Percentiles rank a stretch among this genome's conserved stretches.
phyloP scores from a whole-genome alignment of 2,888 invertebrate genomes.

The Seira ritae region DNA sequence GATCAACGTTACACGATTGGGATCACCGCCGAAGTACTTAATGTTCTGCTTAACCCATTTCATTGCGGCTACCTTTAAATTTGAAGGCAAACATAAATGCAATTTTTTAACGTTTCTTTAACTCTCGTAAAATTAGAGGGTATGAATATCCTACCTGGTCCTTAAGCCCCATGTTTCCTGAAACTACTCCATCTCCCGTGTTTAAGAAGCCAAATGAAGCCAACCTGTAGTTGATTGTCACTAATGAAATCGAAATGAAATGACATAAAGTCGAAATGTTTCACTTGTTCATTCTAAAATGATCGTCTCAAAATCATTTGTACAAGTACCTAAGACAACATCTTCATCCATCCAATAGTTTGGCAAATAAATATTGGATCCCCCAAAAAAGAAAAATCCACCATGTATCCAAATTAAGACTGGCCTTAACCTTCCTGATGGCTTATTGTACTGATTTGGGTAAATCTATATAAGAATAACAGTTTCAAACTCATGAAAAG shows the following conservation, averaged over 20 bases:
- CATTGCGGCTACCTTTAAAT: too few species aligned
- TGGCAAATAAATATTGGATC: neutral
- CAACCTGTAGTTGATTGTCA: neutral
- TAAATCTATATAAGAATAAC: too few species aligned
- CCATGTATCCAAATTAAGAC: neutral
- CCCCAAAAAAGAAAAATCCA: neutral
- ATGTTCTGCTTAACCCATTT: neutral
- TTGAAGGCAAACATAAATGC: too few species aligned
- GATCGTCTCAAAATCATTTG: neutral
- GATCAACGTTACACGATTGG: too few species aligned
- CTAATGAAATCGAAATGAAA: too few species aligned
- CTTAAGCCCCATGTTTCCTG: conserved; percentile 9
- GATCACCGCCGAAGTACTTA: conserved; percentile 15
- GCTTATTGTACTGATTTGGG: too few species aligned
- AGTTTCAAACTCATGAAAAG: too few species aligned
- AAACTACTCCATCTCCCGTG: neutral
- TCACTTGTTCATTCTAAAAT: neutral
- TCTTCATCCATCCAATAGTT: neutral
- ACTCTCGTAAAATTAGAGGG: too few species aligned
- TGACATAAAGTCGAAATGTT: too few species aligned
- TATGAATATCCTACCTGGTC: too few species aligned
- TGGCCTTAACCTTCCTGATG: too few species aligned
- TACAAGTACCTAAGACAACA: neutral
- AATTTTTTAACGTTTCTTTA: too few species aligned
- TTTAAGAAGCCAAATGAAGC: conserved; percentile 2